Evolutionary conservation across 2,113 vertebrate genomes (phyloP), one percentile per base, ranked within the genome.

Genomic region (Heloderma charlesbogerti): DNA sequence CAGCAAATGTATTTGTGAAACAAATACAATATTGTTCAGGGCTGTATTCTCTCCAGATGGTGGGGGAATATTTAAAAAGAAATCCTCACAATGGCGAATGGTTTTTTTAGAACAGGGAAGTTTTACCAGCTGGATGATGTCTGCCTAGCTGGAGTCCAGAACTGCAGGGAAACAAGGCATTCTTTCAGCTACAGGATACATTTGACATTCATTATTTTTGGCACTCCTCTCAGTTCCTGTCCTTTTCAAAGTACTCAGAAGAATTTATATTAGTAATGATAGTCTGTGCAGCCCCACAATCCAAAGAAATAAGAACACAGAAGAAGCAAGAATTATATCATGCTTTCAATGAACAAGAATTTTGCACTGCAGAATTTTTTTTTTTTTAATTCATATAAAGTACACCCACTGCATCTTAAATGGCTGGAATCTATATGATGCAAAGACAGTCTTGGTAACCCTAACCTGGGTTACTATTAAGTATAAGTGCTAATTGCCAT

Each of bases 201-300:
- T 89, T 93, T 96, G 95, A 95, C 92, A 94, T 94, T 94, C 89
- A 96, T 94, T 96, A 94, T 86, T 94, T 94, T 72, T 95, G 94
- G 34, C 95, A 92, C 89, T 89, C 74, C 86, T n/a, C 6, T 54
- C 94, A 78, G n/a, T 94, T 94, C 89, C 88, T 93, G 94, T 96
- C 92, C 90, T 95, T 96, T 95, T 94, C 94, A 96, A 95, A 96
- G 75, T 91, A 29, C 91, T 94, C 29, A 60, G 86, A 89, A 95
- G 84, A 94, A 90, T 88, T 82, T 84, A 8, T 95, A 91, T 93
- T 88, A 77, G 66, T 91, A 94, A 92, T 84, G 83, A 93, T 93
- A 91, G 89, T 87, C 91, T 93, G 89, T 91, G 94, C 94, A 94
- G 94, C 92, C 92, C 69, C 86, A 87, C 45, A 80, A 69, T 67